A percentile compares a stretch with the other conserved stretches of the same genome.
Conservation (phyloP, 2,113 vertebrate genomes). For the Alligator sinensis region DNA sequence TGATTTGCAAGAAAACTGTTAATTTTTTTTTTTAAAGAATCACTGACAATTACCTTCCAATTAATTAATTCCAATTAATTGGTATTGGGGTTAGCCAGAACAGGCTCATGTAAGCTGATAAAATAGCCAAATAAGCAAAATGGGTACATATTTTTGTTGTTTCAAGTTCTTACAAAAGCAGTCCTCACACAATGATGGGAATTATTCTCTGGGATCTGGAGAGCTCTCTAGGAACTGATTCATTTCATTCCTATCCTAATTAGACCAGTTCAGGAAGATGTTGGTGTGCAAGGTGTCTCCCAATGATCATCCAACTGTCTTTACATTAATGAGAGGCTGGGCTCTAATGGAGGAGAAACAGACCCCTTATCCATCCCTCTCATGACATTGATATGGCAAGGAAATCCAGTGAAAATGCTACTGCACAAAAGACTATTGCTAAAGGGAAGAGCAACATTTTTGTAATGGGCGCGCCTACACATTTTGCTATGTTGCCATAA, state of each 20-base stretch:
- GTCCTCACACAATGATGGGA: neutral
- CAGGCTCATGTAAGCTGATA: neutral
- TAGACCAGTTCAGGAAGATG: neutral
- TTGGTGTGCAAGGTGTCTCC: neutral
- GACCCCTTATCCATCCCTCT: fast-evolving
- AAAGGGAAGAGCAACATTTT: neutral
- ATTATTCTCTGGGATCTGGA: neutral
- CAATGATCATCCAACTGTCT: neutral
- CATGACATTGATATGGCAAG: neutral
- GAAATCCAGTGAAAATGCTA: neutral
- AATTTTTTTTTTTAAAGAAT: neutral
- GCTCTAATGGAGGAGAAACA: neutral
- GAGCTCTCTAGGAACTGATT: neutral
- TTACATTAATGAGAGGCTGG: neutral
- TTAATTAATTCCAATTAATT: neutral
- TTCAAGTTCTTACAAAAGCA: neutral
- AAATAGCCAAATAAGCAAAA: neutral
- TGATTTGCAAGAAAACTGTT: neutral
- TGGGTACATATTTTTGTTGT: neutral
- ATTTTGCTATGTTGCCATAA: too few species aligned
- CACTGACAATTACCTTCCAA: too few species aligned
- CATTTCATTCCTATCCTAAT: neutral
- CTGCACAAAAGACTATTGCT: neutral
- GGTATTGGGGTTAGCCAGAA: neutral
- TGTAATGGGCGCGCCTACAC: too few species aligned